These are phyloP conservation scores for Zaprionus bogoriensis DNA, from an alignment of 2,888 invertebrate species.

Conservation along the genomic window DNA sequence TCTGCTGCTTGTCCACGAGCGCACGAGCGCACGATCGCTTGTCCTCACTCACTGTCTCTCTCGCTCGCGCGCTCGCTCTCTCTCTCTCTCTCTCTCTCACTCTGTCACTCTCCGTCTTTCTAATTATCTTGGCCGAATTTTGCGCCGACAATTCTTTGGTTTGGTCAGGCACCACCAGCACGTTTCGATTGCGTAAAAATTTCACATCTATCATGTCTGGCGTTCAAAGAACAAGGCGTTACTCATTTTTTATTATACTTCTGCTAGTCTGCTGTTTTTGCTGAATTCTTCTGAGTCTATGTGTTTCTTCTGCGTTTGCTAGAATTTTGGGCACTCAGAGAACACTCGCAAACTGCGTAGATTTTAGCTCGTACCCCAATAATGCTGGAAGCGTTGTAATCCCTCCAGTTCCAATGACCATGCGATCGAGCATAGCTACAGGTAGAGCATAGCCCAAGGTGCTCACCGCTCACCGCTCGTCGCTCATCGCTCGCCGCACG, in stretches of 20 bases:
- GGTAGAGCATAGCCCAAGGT: not conserved
- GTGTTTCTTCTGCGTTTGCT: not conserved
- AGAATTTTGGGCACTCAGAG: too few relatives aligned
- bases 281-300: not conserved
- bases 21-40: too few relatives aligned
- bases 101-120: not conserved
- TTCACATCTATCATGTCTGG: not conserved
- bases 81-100: not conserved
- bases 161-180: slow-evolving; percentile 1
- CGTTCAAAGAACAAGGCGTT: not conserved
- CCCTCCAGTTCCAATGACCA: not conserved
- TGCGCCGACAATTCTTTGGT: not conserved
- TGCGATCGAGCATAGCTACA: not conserved
- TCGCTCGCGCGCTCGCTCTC: not conserved
- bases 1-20: not conserved
- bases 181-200: slow-evolving; percentile 1
- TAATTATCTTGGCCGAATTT: not conserved
- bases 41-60: not conserved
- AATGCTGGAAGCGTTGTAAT: not conserved
- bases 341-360: not conserved
- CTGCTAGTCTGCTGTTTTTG: not conserved
- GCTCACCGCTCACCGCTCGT: too few relatives aligned
- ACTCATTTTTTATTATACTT: not conserved
- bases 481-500: too few relatives aligned
- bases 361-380: not conserved